Evolutionary conservation across 2,888 invertebrate genomes (phyloP), one percentile per base, ranked within the genome.

Genomic region (Pelosia muscerda): DNA sequence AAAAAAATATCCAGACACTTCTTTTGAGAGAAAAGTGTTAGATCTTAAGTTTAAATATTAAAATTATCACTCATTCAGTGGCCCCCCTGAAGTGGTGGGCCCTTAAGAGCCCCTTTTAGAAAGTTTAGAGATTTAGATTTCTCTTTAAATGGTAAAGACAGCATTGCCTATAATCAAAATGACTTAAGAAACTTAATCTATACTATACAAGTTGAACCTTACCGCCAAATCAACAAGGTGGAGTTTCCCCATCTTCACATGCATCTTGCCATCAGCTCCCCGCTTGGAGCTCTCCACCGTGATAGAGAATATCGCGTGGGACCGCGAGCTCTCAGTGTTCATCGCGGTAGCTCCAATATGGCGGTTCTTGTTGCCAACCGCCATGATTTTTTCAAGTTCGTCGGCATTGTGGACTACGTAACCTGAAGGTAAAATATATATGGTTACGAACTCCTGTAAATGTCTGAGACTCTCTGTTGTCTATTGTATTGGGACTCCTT

Each of bases 341-440:
- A 99, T 99, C 77, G 99, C 97, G 0, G 99, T 99, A 0, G 99
- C 97, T 13, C 92, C 90, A 67, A 92, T 93, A 65, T 93, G 92
- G 0, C 99, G 96, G 95, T 99, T 99, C 92, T 98, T 98, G 90
- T 99, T 99, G 66, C 99, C 99, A 26, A 99, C 95, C 55, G 97
- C 97, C 98, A 99, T 98, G 65, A 99, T 98, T 81, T 97, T 97
- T 86, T 98, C 98, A 88, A 99, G 96, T 86, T 99, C 98, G 84
- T 98, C 98, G 0, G 99, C 98, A 90, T 98, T 99, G 91, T 99
- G 98, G 13, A 99, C 99, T n/a, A 99, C 99, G 91, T 98, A 99
- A 0, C 98, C 98, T 86, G 97, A 2, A 60, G 55, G 31, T 2
- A 26, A 15, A 22, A 26, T 34, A 15, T 19, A 28, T 26, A 25